A percentile compares a stretch with the other conserved stretches of the same genome.
Conservation (phyloP, 2,113 vertebrate genomes). For the Rhabdomys dilectus region DNA sequence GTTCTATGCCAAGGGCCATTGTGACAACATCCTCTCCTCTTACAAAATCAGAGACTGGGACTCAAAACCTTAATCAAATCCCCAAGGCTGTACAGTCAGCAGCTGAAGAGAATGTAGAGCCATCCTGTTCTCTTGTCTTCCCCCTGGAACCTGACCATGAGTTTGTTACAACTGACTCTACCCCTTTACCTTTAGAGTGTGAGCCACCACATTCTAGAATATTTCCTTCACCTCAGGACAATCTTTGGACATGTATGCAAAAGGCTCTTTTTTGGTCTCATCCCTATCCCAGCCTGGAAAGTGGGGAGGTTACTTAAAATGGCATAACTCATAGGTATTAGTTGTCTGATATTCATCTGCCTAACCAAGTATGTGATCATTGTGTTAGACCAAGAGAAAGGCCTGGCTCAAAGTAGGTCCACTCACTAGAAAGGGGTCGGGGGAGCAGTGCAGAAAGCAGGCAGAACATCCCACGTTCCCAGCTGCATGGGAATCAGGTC, state of each 20-base stretch:
- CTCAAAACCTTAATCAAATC: not conserved
- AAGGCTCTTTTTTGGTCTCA: not conserved
- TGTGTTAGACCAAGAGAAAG: not conserved
- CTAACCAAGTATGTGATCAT: not conserved
- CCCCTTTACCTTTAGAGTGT: not conserved
- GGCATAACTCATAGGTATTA: not conserved
- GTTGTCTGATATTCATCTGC: not conserved
- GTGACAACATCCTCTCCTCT: not conserved
- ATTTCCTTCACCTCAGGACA: not conserved
- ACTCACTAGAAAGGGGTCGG: not conserved
- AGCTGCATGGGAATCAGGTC: not conserved
- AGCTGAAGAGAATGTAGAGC: not conserved
- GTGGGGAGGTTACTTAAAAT: not conserved
- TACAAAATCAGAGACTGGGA: not conserved
- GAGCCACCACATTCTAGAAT: not conserved
- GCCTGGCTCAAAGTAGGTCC: not conserved
- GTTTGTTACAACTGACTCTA: not conserved
- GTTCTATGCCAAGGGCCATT: not conserved
- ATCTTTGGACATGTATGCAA: not conserved
- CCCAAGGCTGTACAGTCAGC: not conserved
- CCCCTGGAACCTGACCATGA: not conserved
- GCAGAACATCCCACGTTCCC: not conserved
- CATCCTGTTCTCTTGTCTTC: not conserved
- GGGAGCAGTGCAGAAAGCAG: not conserved
- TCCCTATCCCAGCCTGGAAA: not conserved